phyloP scores from a whole-genome alignment of 2,113 vertebrate genomes.

The Emydocephalus ijimae region DNA sequence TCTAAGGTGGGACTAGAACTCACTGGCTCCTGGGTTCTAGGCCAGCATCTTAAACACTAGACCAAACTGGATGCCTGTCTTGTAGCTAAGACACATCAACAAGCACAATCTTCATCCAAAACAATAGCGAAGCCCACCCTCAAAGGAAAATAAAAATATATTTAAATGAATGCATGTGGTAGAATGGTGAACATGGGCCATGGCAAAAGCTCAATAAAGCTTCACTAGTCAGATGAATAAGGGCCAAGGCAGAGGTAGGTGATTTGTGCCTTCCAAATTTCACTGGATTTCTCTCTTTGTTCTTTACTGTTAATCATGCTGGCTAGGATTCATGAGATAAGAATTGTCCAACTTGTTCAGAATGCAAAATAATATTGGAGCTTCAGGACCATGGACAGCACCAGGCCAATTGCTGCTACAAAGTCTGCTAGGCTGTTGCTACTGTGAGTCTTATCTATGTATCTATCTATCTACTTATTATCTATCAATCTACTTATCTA shows the following conservation, averaged over 20 bases:
- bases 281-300: neutral
- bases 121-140: neutral
- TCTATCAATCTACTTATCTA: no score
- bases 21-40: no score
- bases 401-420: neutral
- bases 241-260: neutral
- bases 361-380: neutral
- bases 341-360: neutral
- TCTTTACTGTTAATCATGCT: neutral
- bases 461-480: no score
- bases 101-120: neutral
- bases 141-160: neutral
- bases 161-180: neutral
- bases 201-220: neutral
- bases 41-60: no score
- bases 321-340: neutral
- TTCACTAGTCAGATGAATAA: neutral
- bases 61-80: no score
- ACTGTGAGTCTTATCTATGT: neutral
- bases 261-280: neutral
- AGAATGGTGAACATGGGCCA: neutral
- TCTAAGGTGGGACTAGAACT: no score
- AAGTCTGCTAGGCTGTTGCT: neutral
- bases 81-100: neutral
- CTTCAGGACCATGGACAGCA: neutral